phyloP scores from a whole-genome alignment of 2,888 invertebrate genomes.

The Lumbricus terrestris region DNA sequence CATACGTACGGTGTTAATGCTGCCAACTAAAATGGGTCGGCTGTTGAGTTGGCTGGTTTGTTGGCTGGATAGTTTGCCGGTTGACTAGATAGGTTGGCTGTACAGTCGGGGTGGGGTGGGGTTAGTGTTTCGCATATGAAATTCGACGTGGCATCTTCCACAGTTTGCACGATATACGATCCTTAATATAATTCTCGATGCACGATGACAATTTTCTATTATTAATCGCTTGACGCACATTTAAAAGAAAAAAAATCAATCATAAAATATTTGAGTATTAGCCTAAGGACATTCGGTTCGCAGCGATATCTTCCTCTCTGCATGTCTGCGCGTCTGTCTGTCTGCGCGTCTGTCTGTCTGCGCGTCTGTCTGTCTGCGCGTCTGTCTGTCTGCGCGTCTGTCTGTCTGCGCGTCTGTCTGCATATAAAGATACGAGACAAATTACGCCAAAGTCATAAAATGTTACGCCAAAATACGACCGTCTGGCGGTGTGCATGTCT shows the following conservation, averaged over 20 bases:
- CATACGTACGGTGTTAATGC: no score
- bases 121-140: neutral
- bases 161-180: no score
- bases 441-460: no score
- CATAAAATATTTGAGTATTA: neutral
- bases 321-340: neutral
- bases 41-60: no score
- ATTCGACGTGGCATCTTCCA: neutral
- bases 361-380: neutral
- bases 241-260: neutral
- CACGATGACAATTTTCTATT: neutral
- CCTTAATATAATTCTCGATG: neutral
- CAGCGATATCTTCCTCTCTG: neutral
- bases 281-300: neutral
- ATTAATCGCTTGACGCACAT: neutral
- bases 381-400: neutral
- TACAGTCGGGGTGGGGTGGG: no score
- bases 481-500: no score
- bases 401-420: neutral
- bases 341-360: neutral
- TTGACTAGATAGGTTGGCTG: neutral
- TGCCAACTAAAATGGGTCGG: no score
- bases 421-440: no score
- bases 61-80: neutral
- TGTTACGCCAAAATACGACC: no score